phyloP scores from a whole-genome alignment of 2,113 vertebrate genomes.

The Cromileptes altivelis region DNA sequence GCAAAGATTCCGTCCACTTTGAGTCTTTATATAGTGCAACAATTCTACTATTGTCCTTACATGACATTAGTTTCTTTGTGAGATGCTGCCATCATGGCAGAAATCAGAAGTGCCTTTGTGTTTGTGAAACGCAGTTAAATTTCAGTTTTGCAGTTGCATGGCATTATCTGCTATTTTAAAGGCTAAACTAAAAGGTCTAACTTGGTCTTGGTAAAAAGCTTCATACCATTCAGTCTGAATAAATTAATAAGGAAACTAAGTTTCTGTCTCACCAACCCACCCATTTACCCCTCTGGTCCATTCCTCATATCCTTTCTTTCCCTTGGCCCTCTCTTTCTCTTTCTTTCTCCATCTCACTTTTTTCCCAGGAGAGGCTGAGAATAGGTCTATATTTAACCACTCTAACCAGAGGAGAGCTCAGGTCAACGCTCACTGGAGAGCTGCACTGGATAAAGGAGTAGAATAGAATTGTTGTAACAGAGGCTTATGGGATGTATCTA shows the following conservation, averaged over 20 bases:
- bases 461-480: slow-evolving; percentile 13
- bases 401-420: slow-evolving; percentile 57
- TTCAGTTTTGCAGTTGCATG: neutral
- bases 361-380: slow-evolving; percentile 61
- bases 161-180: neutral
- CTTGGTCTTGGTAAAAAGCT: neutral
- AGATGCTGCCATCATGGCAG: neutral
- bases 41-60: no score
- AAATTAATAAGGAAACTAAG: neutral
- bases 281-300: neutral
- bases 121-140: neutral
- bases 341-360: slow-evolving; percentile 27
- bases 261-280: neutral
- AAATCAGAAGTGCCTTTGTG: neutral
- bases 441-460: slow-evolving; percentile 55
- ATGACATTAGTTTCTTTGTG: neutral
- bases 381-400: slow-evolving; percentile 71
- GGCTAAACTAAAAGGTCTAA: neutral
- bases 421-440: slow-evolving; percentile 66
- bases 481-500: neutral
- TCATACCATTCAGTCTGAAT: neutral
- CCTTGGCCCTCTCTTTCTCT: neutral
- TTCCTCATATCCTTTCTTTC: slow-evolving; percentile 4
- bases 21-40: neutral
- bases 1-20: neutral